Evolutionary conservation across 2,888 invertebrate genomes (phyloP).

Genomic region (Synanthedon formicaeformis): DNA sequence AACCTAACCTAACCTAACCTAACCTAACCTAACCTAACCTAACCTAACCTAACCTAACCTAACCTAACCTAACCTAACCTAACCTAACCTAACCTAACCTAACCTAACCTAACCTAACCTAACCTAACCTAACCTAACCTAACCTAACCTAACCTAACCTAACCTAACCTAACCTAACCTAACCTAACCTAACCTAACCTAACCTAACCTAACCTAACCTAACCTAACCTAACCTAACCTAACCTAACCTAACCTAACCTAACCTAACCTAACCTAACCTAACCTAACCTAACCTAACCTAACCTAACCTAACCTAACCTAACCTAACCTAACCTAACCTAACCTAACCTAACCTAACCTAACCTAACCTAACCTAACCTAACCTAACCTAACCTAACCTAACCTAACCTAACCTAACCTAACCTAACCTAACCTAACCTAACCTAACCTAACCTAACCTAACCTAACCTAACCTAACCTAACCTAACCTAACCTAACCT

Average conservation of each 20-base stretch:
- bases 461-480: conserved; percentile 6
- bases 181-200: conserved; percentile 13
- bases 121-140: too few species aligned
- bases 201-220: conserved; percentile 11
- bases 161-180: conserved; percentile 21
- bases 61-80: too few species aligned
- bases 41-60: too few species aligned
- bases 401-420: conserved; percentile 4
- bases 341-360: conserved; percentile 6
- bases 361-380: conserved; percentile 5
- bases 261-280: not conserved
- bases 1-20: too few species aligned
- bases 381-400: conserved; percentile 4
- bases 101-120: too few species aligned
- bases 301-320: conserved; percentile 3
- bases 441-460: conserved; percentile 8
- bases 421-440: conserved; percentile 6
- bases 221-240: conserved; percentile 6
- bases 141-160: too few species aligned
- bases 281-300: conserved; percentile 2
- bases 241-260: conserved; percentile 1
- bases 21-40: too few species aligned
- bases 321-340: conserved; percentile 1
- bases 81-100: too few species aligned
- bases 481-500: too few species aligned